Conservation (phyloP, 1,140 invertebrate species). For the Rhyzopertha dominica region DNA sequence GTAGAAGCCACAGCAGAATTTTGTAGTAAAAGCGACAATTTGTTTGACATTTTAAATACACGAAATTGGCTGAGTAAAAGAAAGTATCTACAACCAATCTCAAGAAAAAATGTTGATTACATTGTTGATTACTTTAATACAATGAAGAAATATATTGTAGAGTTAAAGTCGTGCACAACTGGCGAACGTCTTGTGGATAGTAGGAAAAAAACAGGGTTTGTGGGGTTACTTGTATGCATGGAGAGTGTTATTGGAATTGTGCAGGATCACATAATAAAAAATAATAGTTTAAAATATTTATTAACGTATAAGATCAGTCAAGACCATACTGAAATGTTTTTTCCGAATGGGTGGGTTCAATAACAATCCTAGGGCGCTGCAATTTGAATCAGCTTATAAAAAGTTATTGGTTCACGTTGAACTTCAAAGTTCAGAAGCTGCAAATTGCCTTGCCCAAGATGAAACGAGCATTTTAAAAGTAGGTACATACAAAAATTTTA, state of each 20-base stretch:
- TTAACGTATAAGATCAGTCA: slow-evolving; percentile 24
- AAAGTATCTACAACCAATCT: no score
- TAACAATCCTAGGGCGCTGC: slow-evolving; percentile 28
- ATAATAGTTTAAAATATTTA: slow-evolving; percentile 19
- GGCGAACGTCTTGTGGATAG: no score
- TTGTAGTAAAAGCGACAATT: no score
- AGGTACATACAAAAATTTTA: slow-evolving; percentile 5
- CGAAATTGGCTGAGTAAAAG: no score
- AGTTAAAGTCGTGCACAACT: no score
- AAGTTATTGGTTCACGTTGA: slow-evolving; percentile 24
- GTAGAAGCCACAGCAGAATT: no score
- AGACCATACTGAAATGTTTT: slow-evolving; percentile 29
- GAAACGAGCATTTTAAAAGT: slow-evolving; percentile 25
- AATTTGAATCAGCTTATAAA: slow-evolving; percentile 26
- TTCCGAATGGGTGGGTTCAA: slow-evolving; percentile 26
- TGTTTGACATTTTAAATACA: no score
- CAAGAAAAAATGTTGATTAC: no score
- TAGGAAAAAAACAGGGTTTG: slow-evolving; percentile 27
- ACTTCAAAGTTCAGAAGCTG: slow-evolving; percentile 12
- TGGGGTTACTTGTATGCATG: slow-evolving; percentile 19
- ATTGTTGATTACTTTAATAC: no score
- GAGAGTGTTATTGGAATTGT: slow-evolving; percentile 17
- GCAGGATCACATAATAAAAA: slow-evolving; percentile 9
- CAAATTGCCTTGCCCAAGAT: slow-evolving; percentile 22
- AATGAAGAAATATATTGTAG: no score